Evolutionary conservation across 2,888 invertebrate species (phyloP).

Genomic region (Priapulus caudatus): DNA sequence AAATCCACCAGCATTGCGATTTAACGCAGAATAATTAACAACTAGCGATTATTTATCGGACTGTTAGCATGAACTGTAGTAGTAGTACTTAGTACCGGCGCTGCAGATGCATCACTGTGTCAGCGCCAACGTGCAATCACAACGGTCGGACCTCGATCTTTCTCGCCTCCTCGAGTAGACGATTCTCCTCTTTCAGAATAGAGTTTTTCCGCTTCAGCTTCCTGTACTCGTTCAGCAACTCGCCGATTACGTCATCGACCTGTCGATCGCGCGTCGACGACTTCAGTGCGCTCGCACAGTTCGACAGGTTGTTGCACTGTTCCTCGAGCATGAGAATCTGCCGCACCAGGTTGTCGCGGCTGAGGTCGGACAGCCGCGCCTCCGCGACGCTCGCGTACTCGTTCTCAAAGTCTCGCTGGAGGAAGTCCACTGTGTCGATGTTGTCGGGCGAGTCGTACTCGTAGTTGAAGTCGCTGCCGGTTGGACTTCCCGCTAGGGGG

Average conservation of each 20-base stretch:
- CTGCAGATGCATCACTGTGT: too few relatives aligned
- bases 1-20: too few relatives aligned
- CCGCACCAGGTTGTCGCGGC: not conserved
- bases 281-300: too few relatives aligned
- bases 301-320: not conserved
- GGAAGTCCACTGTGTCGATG: not conserved
- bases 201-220: not conserved
- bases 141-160: too few relatives aligned
- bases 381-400: not conserved
- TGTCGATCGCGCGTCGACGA: not conserved
- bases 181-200: not conserved
- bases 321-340: not conserved
- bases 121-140: too few relatives aligned
- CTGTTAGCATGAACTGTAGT: too few relatives aligned
- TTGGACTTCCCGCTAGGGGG: not conserved
- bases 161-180: too few relatives aligned
- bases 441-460: constrained; percentile 3
- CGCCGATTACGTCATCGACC: not conserved
- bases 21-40: not conserved
- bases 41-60: too few relatives aligned
- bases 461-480: not conserved
- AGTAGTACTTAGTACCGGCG: too few relatives aligned
- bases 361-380: not conserved
- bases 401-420: not conserved
- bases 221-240: constrained; percentile 1